These are phyloP conservation scores for Trissolcus basalis DNA, from an alignment of 1,140 invertebrate genomes.

Conservation along the genomic window DNA sequence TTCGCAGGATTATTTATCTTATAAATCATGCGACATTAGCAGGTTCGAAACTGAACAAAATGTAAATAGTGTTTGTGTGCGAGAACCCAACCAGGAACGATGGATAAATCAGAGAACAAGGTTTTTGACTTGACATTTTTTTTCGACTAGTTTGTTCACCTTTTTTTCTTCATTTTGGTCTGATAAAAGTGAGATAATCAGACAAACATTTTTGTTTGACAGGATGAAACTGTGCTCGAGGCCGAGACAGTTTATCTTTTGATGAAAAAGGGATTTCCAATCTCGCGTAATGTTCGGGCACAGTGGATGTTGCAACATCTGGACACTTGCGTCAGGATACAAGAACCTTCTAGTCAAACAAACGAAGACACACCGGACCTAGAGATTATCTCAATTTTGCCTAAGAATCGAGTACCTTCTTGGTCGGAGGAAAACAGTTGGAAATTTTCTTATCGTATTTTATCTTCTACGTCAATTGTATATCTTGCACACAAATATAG, in stretches of 20 bases:
- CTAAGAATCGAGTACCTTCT: constrained; percentile 73
- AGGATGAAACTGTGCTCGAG: constrained; percentile 76
- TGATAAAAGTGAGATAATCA: too few relatives aligned
- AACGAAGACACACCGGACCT: constrained; percentile 76
- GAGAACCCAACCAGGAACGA: too few relatives aligned
- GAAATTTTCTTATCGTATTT: constrained; percentile 77
- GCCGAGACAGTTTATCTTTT: constrained; percentile 83
- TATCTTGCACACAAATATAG: constrained; percentile 80
- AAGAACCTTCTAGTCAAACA: constrained; percentile 64
- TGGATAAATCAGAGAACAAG: too few relatives aligned
- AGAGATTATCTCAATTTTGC: constrained; percentile 81
- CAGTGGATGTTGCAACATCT: constrained; percentile 86
- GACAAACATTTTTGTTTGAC: too few relatives aligned
- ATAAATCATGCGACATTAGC: too few relatives aligned
- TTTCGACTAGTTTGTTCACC: too few relatives aligned
- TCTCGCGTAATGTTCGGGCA: constrained; percentile 85
- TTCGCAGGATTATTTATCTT: too few relatives aligned
- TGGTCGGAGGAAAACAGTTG: constrained; percentile 78
- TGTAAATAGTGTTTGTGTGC: too few relatives aligned
- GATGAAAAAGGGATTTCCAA: constrained; percentile 84
- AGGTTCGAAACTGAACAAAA: too few relatives aligned
- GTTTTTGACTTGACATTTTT: too few relatives aligned
- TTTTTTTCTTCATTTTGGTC: too few relatives aligned
- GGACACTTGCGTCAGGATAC: constrained; percentile 79
- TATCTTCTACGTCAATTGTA: constrained; percentile 74